Base-by-base conservation (phyloP, 2,888 invertebrate species). In the Ophioninae sp. region DNA sequence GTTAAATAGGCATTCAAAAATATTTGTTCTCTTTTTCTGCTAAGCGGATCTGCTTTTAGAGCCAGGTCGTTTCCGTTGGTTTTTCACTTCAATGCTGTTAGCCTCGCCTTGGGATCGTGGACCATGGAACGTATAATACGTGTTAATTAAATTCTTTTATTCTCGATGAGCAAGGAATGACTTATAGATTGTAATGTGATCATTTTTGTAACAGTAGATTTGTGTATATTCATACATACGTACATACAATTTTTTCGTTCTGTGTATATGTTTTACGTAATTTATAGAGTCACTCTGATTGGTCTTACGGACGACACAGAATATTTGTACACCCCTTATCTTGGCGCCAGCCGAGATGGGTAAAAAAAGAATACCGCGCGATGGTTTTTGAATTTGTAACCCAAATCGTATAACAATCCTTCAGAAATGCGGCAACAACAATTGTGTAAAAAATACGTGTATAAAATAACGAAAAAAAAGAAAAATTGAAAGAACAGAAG, bases 331-430 rank as follows among this genome's bases (percentile, higher is more conserved):
- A 37, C 44, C 30, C 56, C 65, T 21, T 37, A 30, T 74, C 39
- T 10, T 57, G 8, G 68, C 13, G 20, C 72, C 61, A 21, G 17
- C 41, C 72, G 30, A 56, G 17, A 50, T 61, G 23, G n/a, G 37
- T 73, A 78, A 57, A 73, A 76, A 82, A 81, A 83, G 80, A 61
- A 17, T 70, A 80, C 73, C 81, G 70, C 65, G 77, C 75, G 75
- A 83, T 80, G 79, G 78, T 81, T 62, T 81, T 76, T 67, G 79
- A 81, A 75, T 79, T 78, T 86, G 83, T 78, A 82, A 75, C 62
- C 78, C 82, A 78, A 85, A 80, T 70, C 64, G 74, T 83, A 74
- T 81, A 88, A 87, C 85, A 88, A 84, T 86, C 57, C 44, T 74
- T 76, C 72, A 67, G 69, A 61, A 70, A 73, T 79, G 70, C 68